These are phyloP conservation scores for Nomada fabriciana DNA, from an alignment of 2,888 invertebrate species.

Conservation along the genomic window DNA sequence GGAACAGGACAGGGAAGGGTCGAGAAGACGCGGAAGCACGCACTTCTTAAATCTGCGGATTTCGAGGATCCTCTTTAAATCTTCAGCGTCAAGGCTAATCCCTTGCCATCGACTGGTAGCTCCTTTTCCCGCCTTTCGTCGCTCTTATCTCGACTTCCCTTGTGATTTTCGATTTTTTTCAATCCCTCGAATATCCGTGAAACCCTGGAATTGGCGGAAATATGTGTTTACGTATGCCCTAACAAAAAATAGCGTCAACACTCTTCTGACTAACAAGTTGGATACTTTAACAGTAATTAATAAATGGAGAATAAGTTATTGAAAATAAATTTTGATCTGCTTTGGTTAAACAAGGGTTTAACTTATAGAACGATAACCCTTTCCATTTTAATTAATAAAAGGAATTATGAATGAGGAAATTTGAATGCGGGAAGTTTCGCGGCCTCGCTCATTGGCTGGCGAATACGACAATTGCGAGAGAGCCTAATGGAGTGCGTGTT, in stretches of 20 bases:
- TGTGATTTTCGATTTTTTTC: slow-evolving; percentile 37
- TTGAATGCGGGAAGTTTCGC: background rate
- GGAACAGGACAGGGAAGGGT: slow-evolving; percentile 32
- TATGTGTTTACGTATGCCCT: background rate
- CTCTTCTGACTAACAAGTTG: too few relatives aligned
- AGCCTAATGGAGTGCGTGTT: slow-evolving; percentile 58
- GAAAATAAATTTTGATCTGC: too few relatives aligned
- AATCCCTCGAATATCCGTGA: slow-evolving; percentile 35
- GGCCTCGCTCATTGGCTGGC: slow-evolving; percentile 6
- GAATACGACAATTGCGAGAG: slow-evolving; percentile 50
- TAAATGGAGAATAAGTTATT: too few relatives aligned
- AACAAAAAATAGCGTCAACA: background rate
- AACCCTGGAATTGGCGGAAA: slow-evolving; percentile 16
- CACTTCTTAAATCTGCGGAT: slow-evolving; percentile 73
- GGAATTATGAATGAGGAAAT: background rate
- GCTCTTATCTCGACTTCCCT: slow-evolving; percentile 51
- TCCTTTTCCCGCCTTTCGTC: slow-evolving; percentile 46
- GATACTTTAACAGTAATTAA: too few relatives aligned
- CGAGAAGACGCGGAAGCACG: slow-evolving; percentile 57
- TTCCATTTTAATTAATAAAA: too few relatives aligned
- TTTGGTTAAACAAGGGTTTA: too few relatives aligned
- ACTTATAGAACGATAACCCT: too few relatives aligned
- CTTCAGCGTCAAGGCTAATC: slow-evolving; percentile 66
- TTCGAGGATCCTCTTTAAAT: slow-evolving; percentile 69
- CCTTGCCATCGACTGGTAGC: slow-evolving; percentile 41